These are phyloP conservation scores for Caiman crocodilus DNA, from an alignment of 2,797 vertebrate genomes.

Conservation along the genomic window DNA sequence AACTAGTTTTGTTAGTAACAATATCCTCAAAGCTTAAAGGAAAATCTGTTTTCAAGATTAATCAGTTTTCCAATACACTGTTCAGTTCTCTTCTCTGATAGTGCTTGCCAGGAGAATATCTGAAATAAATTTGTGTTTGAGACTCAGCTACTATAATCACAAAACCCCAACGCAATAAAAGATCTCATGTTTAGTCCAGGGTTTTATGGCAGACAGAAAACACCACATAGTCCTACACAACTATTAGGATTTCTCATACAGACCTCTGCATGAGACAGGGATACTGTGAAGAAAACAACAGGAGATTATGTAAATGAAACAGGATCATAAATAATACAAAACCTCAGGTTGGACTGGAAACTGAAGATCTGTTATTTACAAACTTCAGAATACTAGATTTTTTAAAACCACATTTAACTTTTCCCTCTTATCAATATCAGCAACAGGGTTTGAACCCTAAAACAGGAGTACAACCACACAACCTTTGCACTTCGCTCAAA, in stretches of 20 bases:
- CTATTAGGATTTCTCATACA: neutral
- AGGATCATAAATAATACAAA: neutral
- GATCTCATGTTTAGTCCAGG: neutral
- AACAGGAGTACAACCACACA: too few relatives aligned
- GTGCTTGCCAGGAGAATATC: neutral
- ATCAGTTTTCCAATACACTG: neutral
- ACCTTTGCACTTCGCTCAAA: neutral
- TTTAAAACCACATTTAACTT: neutral
- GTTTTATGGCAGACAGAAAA: neutral
- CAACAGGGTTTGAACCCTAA: neutral
- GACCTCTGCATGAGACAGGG: neutral
- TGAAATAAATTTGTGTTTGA: neutral
- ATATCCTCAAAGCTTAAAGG: neutral
- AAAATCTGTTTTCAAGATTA: neutral
- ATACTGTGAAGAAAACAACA: neutral
- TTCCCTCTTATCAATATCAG: neutral
- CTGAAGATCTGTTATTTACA: neutral
- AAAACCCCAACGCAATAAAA: neutral
- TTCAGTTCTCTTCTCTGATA: neutral
- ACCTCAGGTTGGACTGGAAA: fast-evolving
- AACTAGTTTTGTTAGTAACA: neutral
- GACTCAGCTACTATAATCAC: neutral
- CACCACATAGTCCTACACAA: neutral
- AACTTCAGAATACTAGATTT: neutral
- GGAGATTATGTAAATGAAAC: neutral